Evolutionary conservation across 2,113 vertebrate genomes (phyloP).

Genomic region (Coptodon bakossiorum): DNA sequence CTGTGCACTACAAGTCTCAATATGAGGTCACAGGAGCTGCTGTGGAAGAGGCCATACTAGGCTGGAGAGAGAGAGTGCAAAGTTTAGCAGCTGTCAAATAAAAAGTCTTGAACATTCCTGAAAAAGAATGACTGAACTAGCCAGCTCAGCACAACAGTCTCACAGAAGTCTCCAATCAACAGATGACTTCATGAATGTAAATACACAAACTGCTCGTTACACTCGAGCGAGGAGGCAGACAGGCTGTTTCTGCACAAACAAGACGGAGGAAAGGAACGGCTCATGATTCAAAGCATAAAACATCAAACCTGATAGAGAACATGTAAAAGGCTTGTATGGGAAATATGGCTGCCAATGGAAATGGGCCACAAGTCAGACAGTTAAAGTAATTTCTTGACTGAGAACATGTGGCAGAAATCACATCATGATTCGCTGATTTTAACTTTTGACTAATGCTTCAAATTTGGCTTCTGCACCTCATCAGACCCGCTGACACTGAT

Average conservation of each 20-base stretch:
- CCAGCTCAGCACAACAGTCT: background rate
- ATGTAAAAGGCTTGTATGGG: background rate
- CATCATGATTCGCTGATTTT: background rate
- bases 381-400: background rate
- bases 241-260: background rate
- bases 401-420: background rate
- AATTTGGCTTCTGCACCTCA: background rate
- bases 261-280: background rate
- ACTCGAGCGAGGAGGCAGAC: fast-evolving
- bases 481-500: background rate
- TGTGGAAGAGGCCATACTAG: background rate
- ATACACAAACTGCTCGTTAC: fast-evolving
- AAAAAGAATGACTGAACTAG: background rate
- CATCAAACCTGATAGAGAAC: background rate
- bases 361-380: background rate
- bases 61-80: background rate
- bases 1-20: background rate
- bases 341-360: background rate
- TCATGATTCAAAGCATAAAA: background rate
- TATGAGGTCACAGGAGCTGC: background rate
- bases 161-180: background rate
- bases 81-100: background rate
- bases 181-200: background rate
- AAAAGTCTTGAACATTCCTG: background rate
- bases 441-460: background rate